phyloP scores from a whole-genome alignment of 2,797 vertebrate species.

The Pseudochirops corinnae region DNA sequence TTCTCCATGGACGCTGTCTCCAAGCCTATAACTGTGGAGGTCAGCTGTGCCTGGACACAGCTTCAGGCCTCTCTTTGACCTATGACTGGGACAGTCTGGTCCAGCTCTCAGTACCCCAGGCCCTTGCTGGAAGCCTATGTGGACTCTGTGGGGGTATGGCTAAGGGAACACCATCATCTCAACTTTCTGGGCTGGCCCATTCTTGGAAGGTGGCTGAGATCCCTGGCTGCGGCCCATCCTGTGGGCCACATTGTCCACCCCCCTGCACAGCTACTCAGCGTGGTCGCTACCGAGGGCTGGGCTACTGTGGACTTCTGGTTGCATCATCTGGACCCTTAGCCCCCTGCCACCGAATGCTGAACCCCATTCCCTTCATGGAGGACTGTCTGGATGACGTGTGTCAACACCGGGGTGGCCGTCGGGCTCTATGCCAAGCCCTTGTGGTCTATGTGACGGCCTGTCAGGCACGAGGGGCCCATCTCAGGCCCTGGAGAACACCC shows the following conservation, averaged over 20 bases:
- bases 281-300: conserved; percentile 70
- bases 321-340: conserved; percentile 84
- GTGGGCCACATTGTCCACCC: conserved; percentile 76
- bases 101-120: conserved; percentile 80
- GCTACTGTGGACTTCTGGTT: conserved; percentile 84
- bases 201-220: conserved; percentile 85
- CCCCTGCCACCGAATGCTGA: conserved; percentile 82
- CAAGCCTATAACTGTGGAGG: conserved; percentile 76
- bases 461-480: conserved; percentile 79
- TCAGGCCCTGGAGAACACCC: conserved; percentile 86
- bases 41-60: conserved; percentile 73
- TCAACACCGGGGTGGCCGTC: conserved; percentile 80
- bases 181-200: conserved; percentile 72
- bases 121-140: conserved; percentile 82
- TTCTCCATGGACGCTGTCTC: not conserved
- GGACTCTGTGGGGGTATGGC: conserved; percentile 88
- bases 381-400: conserved; percentile 87
- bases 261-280: conserved; percentile 77
- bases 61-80: conserved; percentile 82
- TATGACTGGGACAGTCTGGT: conserved; percentile 84
- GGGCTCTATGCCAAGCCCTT: conserved; percentile 84
- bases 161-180: conserved; percentile 42
- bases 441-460: conserved; percentile 84
- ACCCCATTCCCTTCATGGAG: conserved; percentile 81
- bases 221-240: conserved; percentile 81